Conservation (phyloP, 1,140 invertebrate genomes). For the Scaptomyza pallida region DNA sequence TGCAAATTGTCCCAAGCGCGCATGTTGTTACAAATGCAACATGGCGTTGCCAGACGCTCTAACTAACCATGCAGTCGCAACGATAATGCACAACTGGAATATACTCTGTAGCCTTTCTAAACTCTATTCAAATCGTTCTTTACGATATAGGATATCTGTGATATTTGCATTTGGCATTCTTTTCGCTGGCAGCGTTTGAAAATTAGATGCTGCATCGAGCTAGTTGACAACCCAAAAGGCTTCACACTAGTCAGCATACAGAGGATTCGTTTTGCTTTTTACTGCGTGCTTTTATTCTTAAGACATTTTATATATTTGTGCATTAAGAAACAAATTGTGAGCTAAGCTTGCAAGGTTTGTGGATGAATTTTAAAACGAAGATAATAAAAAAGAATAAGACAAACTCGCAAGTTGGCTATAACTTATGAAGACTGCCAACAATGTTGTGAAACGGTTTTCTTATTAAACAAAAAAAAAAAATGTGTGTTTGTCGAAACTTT, state of each 20-base stretch:
- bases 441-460: too few species aligned
- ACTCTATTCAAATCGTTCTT: background rate
- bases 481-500: too few species aligned
- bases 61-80: constrained; percentile 67
- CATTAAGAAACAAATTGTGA: background rate
- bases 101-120: constrained; percentile 1
- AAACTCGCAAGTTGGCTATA: too few species aligned
- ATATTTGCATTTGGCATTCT: constrained; percentile 8
- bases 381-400: background rate
- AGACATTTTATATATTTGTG: background rate
- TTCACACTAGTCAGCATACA: background rate
- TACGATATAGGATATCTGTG: constrained; percentile 4
- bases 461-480: too few species aligned
- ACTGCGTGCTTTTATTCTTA: background rate
- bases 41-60: constrained; percentile 58
- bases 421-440: too few species aligned
- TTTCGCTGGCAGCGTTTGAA: constrained; percentile 13
- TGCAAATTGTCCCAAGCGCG: constrained; percentile 74
- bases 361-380: background rate
- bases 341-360: background rate
- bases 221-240: constrained; percentile 1
- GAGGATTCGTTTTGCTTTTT: constrained; percentile 4
- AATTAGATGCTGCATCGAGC: constrained; percentile 25
- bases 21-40: constrained; percentile 81
- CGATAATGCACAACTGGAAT: background rate